These are phyloP conservation scores for Ericerus pela DNA, from an alignment of 1,140 invertebrate species.

Conservation along the genomic window DNA sequence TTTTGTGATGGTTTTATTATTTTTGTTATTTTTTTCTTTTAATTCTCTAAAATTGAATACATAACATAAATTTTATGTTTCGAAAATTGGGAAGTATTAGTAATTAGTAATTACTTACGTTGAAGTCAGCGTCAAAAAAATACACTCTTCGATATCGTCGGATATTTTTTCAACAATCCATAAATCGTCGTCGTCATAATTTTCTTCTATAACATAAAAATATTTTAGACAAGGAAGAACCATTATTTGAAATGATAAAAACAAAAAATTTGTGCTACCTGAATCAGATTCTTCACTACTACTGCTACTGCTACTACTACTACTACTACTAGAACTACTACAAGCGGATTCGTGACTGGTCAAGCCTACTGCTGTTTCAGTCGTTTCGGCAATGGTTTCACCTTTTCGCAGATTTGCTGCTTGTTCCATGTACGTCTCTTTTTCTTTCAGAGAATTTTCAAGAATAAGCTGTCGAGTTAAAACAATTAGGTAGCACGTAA, in stretches of 20 bases:
- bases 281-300: not conserved
- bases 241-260: not conserved
- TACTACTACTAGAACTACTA: no score
- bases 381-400: no score
- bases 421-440: not conserved
- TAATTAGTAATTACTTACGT: conserved; percentile 20
- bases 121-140: conserved; percentile 22
- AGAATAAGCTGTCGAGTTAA: not conserved
- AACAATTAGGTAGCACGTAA: not conserved
- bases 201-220: no score
- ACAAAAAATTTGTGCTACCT: not conserved
- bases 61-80: conserved; percentile 2
- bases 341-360: no score
- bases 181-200: not conserved
- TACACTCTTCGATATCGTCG: not conserved
- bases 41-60: conserved; percentile 19
- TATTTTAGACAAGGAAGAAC: not conserved
- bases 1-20: conserved; percentile 35
- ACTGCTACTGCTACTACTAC: not conserved
- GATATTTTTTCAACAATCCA: conserved; percentile 10
- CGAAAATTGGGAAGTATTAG: not conserved
- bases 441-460: not conserved
- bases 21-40: conserved; percentile 33
- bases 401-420: no score
- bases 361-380: no score